Evolutionary conservation across 2,888 invertebrate species (phyloP), one percentile per base, ranked within the genome.

Genomic region (Drosophila buzzatii): DNA sequence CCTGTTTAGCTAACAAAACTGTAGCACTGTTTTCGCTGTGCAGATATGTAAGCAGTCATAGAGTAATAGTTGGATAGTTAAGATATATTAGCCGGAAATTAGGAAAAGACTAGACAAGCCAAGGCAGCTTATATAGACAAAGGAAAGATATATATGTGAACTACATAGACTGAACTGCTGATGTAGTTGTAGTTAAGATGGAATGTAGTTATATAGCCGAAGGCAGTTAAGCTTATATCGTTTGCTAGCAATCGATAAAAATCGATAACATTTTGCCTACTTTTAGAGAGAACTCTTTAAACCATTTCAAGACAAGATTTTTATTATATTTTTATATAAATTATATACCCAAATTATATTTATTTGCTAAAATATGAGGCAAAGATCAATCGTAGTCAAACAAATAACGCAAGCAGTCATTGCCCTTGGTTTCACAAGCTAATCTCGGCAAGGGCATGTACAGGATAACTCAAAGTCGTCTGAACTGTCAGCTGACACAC

Each of bases 401-500:
- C 9, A 47, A n/a, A 5, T 27, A 16, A 27, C 1, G 16, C 47
- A 12, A 12, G 20, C 20, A 4, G 3, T 23, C 6, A 20, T 14
- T 7, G 9, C 3, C 16, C 6, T 3, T 16, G 8, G 16, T 23
- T 16, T 16, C 1, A 2, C 45, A 23, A 7, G 23, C 20, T 14
- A 44, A 44, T 44, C 44, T 12, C 20, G 2, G 20, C 14, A 44
- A 44, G n/a, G 7, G 16, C 20, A 16, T 45, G 8, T 6, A 8
- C 33, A 51, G 51, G 51, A 51, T 51, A 51, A 14, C 33, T 18
- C 51, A 14, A 4, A 51, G 51, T 35, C 35, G 33, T 14, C 8
- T 31, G 20, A 4, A 20, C 33, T 51, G 18, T 20, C 18, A 27
- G n/a, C 27, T 41, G 55, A 23, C 41, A 55, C 55, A 41, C 55